phyloP scores from a whole-genome alignment of 2,113 vertebrate genomes.

The Microtus richardsoni region DNA sequence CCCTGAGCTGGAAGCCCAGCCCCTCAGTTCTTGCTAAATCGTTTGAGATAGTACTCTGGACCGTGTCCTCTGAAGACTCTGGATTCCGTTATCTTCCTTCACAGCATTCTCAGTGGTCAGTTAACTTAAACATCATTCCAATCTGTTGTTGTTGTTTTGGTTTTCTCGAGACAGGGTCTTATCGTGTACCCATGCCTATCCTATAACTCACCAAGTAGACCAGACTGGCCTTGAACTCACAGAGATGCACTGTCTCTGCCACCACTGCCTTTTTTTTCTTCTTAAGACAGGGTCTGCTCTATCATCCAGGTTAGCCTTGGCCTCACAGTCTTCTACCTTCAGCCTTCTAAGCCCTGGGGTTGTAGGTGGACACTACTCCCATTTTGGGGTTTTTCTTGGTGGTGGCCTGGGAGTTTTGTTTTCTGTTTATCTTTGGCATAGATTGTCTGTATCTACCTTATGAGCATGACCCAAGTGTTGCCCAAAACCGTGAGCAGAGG shows the following conservation, averaged over 20 bases:
- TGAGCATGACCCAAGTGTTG: neutral
- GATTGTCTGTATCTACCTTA: neutral
- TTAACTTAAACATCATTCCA: neutral
- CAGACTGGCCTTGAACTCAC: neutral
- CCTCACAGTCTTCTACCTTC: too few relatives aligned
- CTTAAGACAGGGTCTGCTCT: neutral
- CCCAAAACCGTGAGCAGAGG: neutral
- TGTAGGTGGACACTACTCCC: too few relatives aligned
- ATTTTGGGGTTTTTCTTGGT: neutral
- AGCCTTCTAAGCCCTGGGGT: neutral
- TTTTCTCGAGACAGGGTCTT: neutral
- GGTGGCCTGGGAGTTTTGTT: neutral
- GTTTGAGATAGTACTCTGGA: neutral
- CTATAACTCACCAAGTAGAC: neutral
- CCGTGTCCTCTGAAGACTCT: neutral
- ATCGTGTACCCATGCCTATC: neutral
- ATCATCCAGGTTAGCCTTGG: neutral
- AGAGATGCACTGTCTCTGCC: neutral
- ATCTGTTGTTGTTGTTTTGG: neutral
- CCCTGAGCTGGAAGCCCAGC: neutral
- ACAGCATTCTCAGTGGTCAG: neutral
- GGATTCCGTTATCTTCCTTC: constrained; percentile 15
- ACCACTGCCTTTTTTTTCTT: neutral
- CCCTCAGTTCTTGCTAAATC: neutral
- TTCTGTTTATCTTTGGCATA: neutral